phyloP scores from a whole-genome alignment of 2,888 invertebrate species.

The Dryobotodes eremita region DNA sequence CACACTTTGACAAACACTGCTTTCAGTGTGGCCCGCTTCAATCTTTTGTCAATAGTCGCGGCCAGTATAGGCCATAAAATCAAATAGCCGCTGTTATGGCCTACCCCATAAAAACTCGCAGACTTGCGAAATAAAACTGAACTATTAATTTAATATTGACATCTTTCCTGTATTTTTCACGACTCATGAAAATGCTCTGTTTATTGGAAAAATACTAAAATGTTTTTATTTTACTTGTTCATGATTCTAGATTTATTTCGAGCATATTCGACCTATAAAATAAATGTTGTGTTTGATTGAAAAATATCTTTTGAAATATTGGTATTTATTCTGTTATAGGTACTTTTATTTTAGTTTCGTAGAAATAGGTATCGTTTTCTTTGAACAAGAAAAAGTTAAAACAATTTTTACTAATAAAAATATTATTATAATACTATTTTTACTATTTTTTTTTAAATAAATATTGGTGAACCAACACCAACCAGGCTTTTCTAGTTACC shows the following conservation, averaged over 20 bases:
- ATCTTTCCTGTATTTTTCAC: constrained; percentile 47
- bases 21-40: constrained; percentile 11
- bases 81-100: constrained; percentile 44
- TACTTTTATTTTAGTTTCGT: not conserved
- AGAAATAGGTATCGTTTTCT: not conserved
- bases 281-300: constrained; percentile 24
- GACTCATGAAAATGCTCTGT: constrained; percentile 36
- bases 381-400: not conserved
- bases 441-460: not conserved
- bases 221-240: constrained; percentile 26
- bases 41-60: constrained; percentile 53
- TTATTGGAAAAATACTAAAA: constrained; percentile 36
- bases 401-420: not conserved
- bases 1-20: not conserved
- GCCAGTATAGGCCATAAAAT: constrained; percentile 48
- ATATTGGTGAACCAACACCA: not conserved
- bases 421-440: no score
- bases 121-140: constrained; percentile 56
- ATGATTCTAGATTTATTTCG: constrained; percentile 32
- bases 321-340: not conserved
- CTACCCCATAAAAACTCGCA: constrained; percentile 54
- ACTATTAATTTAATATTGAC: constrained; percentile 56
- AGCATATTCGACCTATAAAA: constrained; percentile 18
- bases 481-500: not conserved
- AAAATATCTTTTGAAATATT: constrained; percentile 10